Evolutionary conservation across 1,140 invertebrate genomes (phyloP).

Genomic region (Drosophila erecta): DNA sequence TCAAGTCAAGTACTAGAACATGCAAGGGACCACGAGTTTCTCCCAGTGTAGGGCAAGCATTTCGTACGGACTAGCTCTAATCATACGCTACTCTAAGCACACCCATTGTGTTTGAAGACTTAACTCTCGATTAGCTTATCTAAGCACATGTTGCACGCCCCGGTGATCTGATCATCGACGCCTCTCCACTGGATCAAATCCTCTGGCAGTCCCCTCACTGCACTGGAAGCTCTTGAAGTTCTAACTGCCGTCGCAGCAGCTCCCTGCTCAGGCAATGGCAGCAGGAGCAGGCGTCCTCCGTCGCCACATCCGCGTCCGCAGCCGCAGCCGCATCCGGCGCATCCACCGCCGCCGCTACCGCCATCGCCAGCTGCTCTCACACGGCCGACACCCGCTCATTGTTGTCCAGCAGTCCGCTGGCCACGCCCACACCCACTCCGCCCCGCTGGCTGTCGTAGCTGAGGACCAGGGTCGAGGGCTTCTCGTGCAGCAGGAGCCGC

Average conservation of each 20-base stretch:
- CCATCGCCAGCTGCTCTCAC: constrained; percentile 76
- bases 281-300: constrained; percentile 59
- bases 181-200: constrained; percentile 2
- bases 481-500: constrained; percentile 49
- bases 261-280: constrained; percentile 79
- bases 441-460: constrained; percentile 68
- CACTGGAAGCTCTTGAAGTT: constrained; percentile 59
- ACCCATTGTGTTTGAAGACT: constrained; percentile 76
- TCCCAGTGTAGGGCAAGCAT: constrained; percentile 12
- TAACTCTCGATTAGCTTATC: constrained; percentile 70
- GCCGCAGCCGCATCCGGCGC: constrained; percentile 10
- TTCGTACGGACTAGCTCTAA: constrained; percentile 23
- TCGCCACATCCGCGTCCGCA: constrained; percentile 22
- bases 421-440: constrained; percentile 60
- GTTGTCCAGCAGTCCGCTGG: constrained; percentile 53
- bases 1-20: too few species aligned
- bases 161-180: constrained; percentile 67
- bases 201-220: constrained; percentile 38
- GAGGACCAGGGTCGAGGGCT: constrained; percentile 57
- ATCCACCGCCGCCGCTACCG: constrained; percentile 55
- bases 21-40: constrained; percentile 10
- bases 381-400: constrained; percentile 74
- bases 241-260: constrained; percentile 66
- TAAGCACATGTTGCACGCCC: constrained; percentile 57
- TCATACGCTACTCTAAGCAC: constrained; percentile 64